Evolutionary conservation across 2,888 invertebrate species (phyloP), one percentile per base, ranked within the genome.

Genomic region (Branchipolynoe longqiensis): DNA sequence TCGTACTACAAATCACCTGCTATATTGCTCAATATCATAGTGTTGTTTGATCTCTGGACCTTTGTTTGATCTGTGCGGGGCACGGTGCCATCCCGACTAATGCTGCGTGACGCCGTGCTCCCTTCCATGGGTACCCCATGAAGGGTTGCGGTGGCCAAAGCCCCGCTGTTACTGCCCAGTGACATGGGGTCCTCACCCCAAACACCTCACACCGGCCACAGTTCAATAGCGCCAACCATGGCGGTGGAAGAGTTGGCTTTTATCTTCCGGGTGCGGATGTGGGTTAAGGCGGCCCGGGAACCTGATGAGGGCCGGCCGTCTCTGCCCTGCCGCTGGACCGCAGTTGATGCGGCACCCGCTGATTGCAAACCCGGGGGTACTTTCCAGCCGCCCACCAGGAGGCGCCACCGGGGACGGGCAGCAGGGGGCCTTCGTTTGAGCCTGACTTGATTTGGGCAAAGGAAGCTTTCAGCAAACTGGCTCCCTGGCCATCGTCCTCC

Each of bases 161-260:
- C n/a, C n/a, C n/a, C n/a, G n/a, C n/a, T n/a, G n/a, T n/a, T n/a
- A n/a, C n/a, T n/a, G n/a, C n/a, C n/a, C n/a, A n/a, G n/a, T n/a
- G n/a, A n/a, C n/a, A n/a, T n/a, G n/a, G n/a, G n/a, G n/a, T n/a
- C n/a, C n/a, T n/a, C n/a, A n/a, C n/a, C n/a, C n/a, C n/a, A n/a
- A n/a, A n/a, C n/a, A n/a, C n/a, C n/a, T n/a, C n/a, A n/a, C n/a
- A n/a, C n/a, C n/a, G n/a, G n/a, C n/a, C n/a, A n/a, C n/a, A 36
- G 69, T 36, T 69, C 69, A 69, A 69, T 69, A 69, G 33, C 38
- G 69, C 36, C 69, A 69, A 69, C 33, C 38, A 69, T 33, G 69
- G 38, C n/a, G n/a, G n/a, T n/a, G n/a, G 38, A 69, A 36, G 69
- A 69, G 38, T 69, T 69, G 69, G 69, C 69, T 69, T 69, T 69